A percentile compares a stretch with the other conserved stretches of the same genome.
Conservation (phyloP, 2,113 vertebrate species). For the Phyllostomus discolor region DNA sequence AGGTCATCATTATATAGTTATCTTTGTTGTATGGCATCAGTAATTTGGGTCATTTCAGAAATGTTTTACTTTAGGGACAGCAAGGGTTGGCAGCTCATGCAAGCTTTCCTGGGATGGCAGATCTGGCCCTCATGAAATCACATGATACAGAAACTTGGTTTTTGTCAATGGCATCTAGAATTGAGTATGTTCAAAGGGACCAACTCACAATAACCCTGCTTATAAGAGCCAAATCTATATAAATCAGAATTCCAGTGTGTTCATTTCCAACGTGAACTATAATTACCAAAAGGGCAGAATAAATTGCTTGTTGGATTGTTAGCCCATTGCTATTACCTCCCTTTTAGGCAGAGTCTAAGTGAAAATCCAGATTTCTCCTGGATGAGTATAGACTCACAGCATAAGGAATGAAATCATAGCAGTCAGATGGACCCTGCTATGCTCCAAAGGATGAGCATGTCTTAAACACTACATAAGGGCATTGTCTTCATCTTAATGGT, state of each 20-base stretch:
- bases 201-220: background rate
- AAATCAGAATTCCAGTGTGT: background rate
- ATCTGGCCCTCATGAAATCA: background rate
- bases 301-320: background rate
- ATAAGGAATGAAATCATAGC: background rate
- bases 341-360: background rate
- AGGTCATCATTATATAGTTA: background rate
- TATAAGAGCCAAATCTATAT: background rate
- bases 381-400: background rate
- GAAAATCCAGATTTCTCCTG: background rate
- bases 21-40: background rate
- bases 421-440: background rate
- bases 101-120: background rate
- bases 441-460: background rate
- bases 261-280: background rate
- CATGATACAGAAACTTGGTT: background rate
- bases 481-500: background rate
- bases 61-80: background rate
- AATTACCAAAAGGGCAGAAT: background rate
- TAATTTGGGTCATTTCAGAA: background rate
- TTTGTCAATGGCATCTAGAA: background rate
- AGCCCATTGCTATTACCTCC: background rate
- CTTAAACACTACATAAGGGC: background rate
- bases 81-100: background rate
- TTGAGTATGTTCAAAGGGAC: background rate